Percentiles rank a stretch among this genome's conserved stretches.
These are phyloP conservation scores for Yponomeuta evonymella DNA, from an alignment of 2,888 invertebrate genomes.

Conservation along the genomic window DNA sequence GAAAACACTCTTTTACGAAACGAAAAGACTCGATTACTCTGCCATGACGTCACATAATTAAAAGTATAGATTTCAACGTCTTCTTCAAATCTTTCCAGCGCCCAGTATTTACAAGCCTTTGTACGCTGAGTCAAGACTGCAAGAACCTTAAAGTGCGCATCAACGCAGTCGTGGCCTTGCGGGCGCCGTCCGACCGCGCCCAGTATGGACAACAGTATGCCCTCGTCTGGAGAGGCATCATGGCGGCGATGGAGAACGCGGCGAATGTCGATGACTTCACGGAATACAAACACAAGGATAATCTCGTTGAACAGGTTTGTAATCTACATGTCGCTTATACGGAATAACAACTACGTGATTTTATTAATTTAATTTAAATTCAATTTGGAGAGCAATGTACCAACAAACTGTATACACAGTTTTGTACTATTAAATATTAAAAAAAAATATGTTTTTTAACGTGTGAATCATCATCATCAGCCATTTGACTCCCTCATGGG, in stretches of 20 bases:
- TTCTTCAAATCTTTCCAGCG: constrained; percentile 50
- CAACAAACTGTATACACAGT: too few species aligned
- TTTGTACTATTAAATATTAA: too few species aligned
- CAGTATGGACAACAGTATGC: constrained; percentile 79
- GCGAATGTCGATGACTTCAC: constrained; percentile 86
- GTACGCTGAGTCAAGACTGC: constrained; percentile 81
- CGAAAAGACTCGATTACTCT: too few species aligned
- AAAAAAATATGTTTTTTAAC: too few species aligned
- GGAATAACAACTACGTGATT: too few species aligned
- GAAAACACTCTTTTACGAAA: too few species aligned
- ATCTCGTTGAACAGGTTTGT: constrained; percentile 86
- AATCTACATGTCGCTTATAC: not conserved
- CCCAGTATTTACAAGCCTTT: constrained; percentile 79
- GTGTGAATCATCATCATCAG: too few species aligned
- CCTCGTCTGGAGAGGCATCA: constrained; percentile 81
- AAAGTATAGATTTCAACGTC: too few species aligned
- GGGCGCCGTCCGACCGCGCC: constrained; percentile 74
- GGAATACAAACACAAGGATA: constrained; percentile 91
- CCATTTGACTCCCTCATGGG: too few species aligned
- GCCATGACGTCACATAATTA: too few species aligned
- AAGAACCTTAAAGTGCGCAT: constrained; percentile 93
- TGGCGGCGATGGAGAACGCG: constrained; percentile 85
- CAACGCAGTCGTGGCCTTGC: constrained; percentile 87
- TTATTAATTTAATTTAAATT: too few species aligned
- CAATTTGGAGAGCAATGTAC: too few species aligned